Base-by-base conservation (phyloP, 2,888 invertebrate species). In the Drosophila anceps region DNA sequence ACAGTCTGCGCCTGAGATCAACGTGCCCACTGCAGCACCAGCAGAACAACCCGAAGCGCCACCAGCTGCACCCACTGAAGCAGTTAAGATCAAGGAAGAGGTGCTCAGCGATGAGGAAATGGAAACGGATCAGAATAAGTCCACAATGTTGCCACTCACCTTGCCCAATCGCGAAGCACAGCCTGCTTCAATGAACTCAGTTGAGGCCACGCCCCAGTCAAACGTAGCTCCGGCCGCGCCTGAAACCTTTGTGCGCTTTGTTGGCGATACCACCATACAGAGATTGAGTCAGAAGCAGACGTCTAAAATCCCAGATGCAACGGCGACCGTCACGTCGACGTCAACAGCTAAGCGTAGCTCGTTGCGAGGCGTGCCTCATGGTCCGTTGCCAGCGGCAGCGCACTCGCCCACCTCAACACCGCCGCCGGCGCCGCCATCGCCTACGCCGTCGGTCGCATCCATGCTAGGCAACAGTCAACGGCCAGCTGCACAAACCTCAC, bases 201-300 rank as follows among this genome's bases (percentile, higher is more conserved):
- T 39, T 9, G 41, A 43, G 10, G 33, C 57, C 37, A 27, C 44
- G 13, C 44, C 24, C 44, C 41, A 20, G 15, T 7, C 41, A 20
- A 43, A 6, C 10, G 10, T n/a, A 18, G 43, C 20, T 2, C 1
- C 37, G 4, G 4, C 46, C 1, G 8, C 53, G 5, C 9, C 18
- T 6, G 71, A 73, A 35, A 58, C 69, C 6, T 58, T 71, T 7
- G 83, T 92, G 15, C 89, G 90, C 6, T 79, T 87, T 33, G 88
- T 91, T 8, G 92, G 92, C 1, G 92, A 91, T 15, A 92, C 92
- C 1, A 92, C 91, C 29, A 92, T 92, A 41, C 92, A 92, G 61
- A 84, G 91, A 12, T 29, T 92, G 15, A 81, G 82, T 35, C 75
- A 84, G 27, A 75, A 82, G 61, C 48, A 78, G 50, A 64, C 18